Base-by-base conservation (phyloP, 2,113 vertebrate genomes). In the Silurus meridionalis region DNA sequence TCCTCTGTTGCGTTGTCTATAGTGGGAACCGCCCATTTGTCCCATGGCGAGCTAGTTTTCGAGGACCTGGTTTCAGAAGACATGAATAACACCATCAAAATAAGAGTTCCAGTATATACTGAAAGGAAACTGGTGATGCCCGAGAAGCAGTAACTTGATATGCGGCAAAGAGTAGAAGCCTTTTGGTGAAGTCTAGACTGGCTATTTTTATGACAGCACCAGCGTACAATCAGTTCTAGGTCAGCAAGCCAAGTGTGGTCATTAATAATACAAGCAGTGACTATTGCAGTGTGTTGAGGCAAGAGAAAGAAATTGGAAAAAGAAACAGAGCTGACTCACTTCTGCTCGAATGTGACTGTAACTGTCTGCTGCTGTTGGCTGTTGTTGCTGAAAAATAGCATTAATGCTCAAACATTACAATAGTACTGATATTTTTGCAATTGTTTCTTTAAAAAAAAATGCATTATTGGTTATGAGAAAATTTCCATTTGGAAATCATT, bases 1-100 rank as follows among this genome's bases (percentile, higher is more conserved):
- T 88, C 82, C 60, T 90, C 81, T n/a, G 75, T 21, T 75, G 83
- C 6, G 0, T 85, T 86, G 67, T 92, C 91, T 15, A 93, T 83
- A 28, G 91, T 92, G 14, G 94, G 93, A 11, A 93, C 90, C 6
- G 88, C 92, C 94, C 95, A 95, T 87, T 87, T 91, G 85, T 92
- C 88, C 95, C 94, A 95, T 0, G 93, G 93, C 46, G 93, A 93
- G 82, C 91, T 90, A 64, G 87, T 90, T 46, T 92, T 92, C 5
- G 14, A n/a, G n/a, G 93, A 93, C 82, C 95, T 95, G 23, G 19
- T 52, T 74, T 52, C 23, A 50, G 8, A 82, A 83, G 71, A 86
- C 46, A 82, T 55, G 61, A 15, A n/a, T 52, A 52, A 52, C 55
- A 28, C 17, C 5, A 5, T 78, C n/a, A 80, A 23, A 60, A 79